These are phyloP conservation scores for Congeria kusceri DNA, from an alignment of 2,888 invertebrate species.

Conservation along the genomic window DNA sequence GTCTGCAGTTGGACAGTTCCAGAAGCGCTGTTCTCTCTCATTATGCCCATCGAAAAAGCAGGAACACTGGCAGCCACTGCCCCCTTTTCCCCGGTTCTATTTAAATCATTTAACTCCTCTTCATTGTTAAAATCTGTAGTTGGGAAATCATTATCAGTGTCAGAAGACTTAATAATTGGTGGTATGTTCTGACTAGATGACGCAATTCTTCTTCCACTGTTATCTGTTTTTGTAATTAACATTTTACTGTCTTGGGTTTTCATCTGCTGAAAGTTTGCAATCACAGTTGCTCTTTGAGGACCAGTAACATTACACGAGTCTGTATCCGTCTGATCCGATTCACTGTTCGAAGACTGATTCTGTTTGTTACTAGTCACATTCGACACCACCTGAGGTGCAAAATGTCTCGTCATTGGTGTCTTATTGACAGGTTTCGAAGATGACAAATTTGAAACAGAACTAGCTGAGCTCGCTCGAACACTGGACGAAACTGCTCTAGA, in stretches of 20 bases:
- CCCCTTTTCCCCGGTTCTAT: constrained; percentile 68
- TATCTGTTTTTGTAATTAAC: neutral
- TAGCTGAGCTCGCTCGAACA: constrained; percentile 38
- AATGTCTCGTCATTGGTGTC: constrained; percentile 43
- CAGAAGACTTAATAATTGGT: constrained; percentile 74
- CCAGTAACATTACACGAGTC: constrained; percentile 77
- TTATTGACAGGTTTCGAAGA: constrained; percentile 5
- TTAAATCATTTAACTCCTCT: constrained; percentile 79
- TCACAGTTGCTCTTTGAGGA: constrained; percentile 56
- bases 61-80: constrained; percentile 58
- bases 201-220: neutral
- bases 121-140: constrained; percentile 80
- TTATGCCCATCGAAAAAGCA: constrained; percentile 39
- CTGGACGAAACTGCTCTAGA: constrained; percentile 20
- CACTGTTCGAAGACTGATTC: constrained; percentile 63
- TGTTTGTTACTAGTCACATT: constrained; percentile 21
- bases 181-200: constrained; percentile 60
- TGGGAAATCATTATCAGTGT: constrained; percentile 80
- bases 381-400: constrained; percentile 17
- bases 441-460: neutral
- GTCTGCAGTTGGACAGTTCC: neutral
- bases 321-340: constrained; percentile 77
- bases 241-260: neutral
- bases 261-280: constrained; percentile 2
- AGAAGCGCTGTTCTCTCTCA: constrained; percentile 11